Conservation (phyloP, 2,797 vertebrate species). For the Lepidocolaptes lacrymiger region DNA sequence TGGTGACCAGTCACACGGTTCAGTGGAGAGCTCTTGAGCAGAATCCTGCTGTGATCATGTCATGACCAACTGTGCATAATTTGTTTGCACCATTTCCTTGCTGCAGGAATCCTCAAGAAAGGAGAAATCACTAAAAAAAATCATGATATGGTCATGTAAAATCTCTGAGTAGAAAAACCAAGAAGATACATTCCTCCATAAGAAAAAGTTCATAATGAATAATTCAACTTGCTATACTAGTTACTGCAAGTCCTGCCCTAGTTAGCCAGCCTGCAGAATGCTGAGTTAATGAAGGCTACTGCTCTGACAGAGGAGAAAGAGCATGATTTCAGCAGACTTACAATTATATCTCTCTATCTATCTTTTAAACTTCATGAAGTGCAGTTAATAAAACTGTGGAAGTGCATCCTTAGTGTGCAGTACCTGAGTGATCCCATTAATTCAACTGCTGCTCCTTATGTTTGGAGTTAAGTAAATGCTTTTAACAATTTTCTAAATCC, state of each 20-base stretch:
- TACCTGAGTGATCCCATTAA: background rate
- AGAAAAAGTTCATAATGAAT: conserved; percentile 50
- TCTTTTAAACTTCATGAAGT: conserved; percentile 18
- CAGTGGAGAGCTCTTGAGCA: background rate
- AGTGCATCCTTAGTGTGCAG: background rate
- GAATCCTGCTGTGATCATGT: background rate
- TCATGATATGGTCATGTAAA: background rate
- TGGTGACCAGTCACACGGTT: background rate
- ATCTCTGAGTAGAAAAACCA: background rate
- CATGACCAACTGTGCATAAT: background rate
- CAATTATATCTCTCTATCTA: background rate
- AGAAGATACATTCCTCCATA: background rate
- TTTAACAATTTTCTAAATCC: background rate
- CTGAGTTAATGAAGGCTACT: conserved; percentile 46
- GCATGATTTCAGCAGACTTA: background rate
- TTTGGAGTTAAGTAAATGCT: background rate
- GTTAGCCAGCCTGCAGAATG: conserved; percentile 44
- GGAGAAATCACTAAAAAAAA: background rate
- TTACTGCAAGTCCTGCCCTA: conserved; percentile 49
- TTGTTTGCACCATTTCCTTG: background rate
- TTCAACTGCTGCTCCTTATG: background rate
- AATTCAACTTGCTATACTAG: conserved; percentile 57
- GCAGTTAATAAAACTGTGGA: background rate
- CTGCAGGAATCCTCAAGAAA: background rate
- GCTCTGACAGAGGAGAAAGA: background rate